Percentiles rank a stretch among this genome's conserved stretches.
These are phyloP conservation scores for Enteromius anoplus DNA, from an alignment of 2,797 vertebrate species.

Conservation along the genomic window DNA sequence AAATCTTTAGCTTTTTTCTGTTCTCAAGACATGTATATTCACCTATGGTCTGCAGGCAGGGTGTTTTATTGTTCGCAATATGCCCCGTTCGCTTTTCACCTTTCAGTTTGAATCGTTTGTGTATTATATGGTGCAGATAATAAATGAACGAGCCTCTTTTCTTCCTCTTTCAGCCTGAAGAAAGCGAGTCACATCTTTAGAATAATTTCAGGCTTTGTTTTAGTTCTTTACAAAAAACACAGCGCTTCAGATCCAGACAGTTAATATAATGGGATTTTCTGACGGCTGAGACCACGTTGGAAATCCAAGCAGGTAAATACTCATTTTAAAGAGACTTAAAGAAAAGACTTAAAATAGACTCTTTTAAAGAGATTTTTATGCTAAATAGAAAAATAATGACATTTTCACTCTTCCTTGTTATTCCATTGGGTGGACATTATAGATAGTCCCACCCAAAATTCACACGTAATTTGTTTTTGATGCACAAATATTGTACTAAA, in stretches of 20 bases:
- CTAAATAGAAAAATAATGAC: neutral
- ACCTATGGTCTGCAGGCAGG: conserved; percentile 52
- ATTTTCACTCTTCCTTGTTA: neutral
- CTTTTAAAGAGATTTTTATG: neutral
- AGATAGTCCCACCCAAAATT: neutral
- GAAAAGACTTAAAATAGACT: too few species aligned
- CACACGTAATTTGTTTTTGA: neutral
- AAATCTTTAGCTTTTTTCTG: conserved; percentile 53
- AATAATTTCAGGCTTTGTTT: neutral
- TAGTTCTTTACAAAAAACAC: neutral
- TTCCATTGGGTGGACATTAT: neutral
- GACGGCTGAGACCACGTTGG: neutral
- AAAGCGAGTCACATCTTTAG: neutral
- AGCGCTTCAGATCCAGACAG: neutral
- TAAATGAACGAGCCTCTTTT: neutral
- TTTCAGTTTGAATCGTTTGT: neutral
- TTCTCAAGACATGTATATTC: conserved; percentile 51
- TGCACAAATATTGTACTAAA: neutral
- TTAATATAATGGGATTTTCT: neutral
- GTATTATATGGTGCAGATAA: neutral
- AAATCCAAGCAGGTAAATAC: neutral
- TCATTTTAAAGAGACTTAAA: neutral
- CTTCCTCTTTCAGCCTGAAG: neutral
- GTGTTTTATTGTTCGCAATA: conserved; percentile 35
- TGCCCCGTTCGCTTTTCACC: neutral